Evolutionary conservation across 1,140 invertebrate species (phyloP), one percentile per base, ranked within the genome.

Genomic region (Nasonia longicornis): DNA sequence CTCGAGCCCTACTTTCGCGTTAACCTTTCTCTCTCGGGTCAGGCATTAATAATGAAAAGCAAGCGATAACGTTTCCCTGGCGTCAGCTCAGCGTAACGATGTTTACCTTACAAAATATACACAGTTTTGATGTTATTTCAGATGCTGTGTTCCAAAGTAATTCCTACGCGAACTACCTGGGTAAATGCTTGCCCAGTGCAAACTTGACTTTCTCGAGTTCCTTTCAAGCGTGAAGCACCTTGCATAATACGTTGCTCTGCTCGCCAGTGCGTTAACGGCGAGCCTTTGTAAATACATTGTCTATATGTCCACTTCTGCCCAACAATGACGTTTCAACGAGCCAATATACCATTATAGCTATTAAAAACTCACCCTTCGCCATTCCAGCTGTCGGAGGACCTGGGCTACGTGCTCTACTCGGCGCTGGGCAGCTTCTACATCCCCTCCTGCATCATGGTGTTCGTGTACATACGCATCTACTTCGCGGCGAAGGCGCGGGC

Each of bases 401-500:
- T 98, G 85, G 97, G 97, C 79, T 99, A 99, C 92, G 98, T 99
- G 85, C 92, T 99, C 72, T 99, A 99, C 91, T 99, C 97, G 45
- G 97, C 98, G 14, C 93, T 99, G 79, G 98, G 98, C 81, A 99
- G 98, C 83, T 99, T 99, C 93, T 99, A 99, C 92, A 97, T 99
- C 86, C 99, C 99, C 66, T 97, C 97, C 86, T 97, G 97, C 90
- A 97, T 99, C 88, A 99, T 99, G 96, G 96, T 99, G 82, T 99
- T 99, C 92, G 97, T 99, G 69, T 99, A 99, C 92, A 97, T 99
- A 87, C 94, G 97, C 88, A 99, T 99, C 92, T 99, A 99, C 91
- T 97, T 95, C 90, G 98, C 98, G 22, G 98, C 98, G 58, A 96
- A 98, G 88, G 96, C 96, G 31, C 90, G 97, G 69, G 97, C 97